These are phyloP conservation scores for Drosophila melanica DNA, from an alignment of 1,140 invertebrate genomes.

Conservation along the genomic window DNA sequence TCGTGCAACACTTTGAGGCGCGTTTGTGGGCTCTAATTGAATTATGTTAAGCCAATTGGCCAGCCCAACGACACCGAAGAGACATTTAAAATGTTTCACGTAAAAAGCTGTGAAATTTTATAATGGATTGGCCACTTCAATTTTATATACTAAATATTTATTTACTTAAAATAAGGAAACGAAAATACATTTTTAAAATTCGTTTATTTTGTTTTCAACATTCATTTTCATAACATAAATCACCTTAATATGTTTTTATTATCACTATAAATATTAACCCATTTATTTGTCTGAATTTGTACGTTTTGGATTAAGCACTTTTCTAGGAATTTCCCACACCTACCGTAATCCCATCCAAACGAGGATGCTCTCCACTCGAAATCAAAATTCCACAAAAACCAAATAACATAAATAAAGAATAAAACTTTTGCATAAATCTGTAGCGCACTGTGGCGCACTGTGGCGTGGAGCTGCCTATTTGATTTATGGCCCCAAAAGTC, in stretches of 20 bases:
- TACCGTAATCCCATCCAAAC: background rate
- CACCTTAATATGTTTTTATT: background rate
- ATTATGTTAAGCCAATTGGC: conserved; percentile 29
- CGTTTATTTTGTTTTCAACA: too few species aligned
- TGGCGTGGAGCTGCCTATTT: conserved; percentile 50
- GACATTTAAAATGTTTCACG: background rate
- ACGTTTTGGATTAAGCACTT: background rate
- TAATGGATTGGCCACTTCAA: too few species aligned
- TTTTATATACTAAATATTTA: too few species aligned
- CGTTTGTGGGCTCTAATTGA: conserved; percentile 31
- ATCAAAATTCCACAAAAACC: conserved; percentile 29
- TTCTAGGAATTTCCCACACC: background rate
- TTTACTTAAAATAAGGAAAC: too few species aligned
- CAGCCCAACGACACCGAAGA: conserved; percentile 10
- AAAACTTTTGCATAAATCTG: conserved; percentile 42
- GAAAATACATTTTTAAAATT: background rate
- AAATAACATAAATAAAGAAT: conserved; percentile 34
- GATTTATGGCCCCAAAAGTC: conserved; percentile 75
- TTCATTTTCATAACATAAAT: too few species aligned
- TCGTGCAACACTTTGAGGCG: conserved; percentile 26
- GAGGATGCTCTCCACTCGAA: conserved; percentile 18
- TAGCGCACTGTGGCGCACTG: conserved; percentile 4
- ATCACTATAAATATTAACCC: background rate
- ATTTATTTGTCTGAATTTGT: background rate
- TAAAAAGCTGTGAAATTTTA: background rate